phyloP scores from a whole-genome alignment of 2,113 vertebrate genomes.

The Phyllostomus discolor region DNA sequence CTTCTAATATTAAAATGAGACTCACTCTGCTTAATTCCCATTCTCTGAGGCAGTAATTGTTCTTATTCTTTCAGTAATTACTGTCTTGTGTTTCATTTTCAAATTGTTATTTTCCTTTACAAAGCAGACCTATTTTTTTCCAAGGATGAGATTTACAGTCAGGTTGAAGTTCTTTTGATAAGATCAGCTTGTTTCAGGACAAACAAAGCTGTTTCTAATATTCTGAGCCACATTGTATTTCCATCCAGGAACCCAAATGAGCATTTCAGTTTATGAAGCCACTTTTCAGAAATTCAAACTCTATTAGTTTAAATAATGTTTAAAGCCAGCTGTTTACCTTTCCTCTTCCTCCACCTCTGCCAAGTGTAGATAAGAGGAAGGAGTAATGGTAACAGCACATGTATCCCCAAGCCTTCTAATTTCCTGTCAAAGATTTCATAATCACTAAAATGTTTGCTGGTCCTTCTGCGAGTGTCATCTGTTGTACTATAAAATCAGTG shows the following conservation, averaged over 20 bases:
- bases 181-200: neutral
- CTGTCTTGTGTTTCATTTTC: neutral
- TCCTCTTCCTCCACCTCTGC: neutral
- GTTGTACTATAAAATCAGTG: neutral
- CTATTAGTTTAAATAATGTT: neutral
- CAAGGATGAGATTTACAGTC: neutral
- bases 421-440: neutral
- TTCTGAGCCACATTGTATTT: neutral
- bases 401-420: neutral
- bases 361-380: neutral
- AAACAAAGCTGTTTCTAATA: neutral
- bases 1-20: neutral
- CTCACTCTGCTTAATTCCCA: neutral
- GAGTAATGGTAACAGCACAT: neutral
- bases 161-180: neutral
- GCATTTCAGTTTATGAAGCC: neutral
- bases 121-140: neutral
- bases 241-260: neutral
- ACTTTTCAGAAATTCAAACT: constrained; percentile 20
- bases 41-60: neutral
- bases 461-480: neutral
- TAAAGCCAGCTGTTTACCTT: neutral
- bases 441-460: neutral
- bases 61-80: neutral
- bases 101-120: neutral